Base-by-base conservation (phyloP, 2,888 invertebrate genomes). In the Elysia crispata region DNA sequence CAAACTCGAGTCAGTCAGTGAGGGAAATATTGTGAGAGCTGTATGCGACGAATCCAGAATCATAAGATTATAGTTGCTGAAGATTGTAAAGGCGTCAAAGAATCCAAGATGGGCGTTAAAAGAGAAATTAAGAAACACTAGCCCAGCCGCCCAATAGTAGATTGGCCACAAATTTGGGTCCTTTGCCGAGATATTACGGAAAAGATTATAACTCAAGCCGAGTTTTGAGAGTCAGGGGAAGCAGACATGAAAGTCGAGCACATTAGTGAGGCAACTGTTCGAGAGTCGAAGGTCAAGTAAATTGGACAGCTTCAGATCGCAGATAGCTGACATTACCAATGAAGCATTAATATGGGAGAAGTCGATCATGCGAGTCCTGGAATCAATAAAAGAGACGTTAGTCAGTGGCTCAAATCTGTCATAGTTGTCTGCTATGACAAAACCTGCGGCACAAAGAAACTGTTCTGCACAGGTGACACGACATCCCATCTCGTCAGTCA, bases 401-500 rank as follows among this genome's bases (percentile, higher is more conserved):
- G 60, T 20, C 5, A 60, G n/a, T 23, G 60, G 6, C 23, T 60
- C 15, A 23, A 6, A 23, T 23, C 60, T 60, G 60, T 20, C 6
- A 18, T 60, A 23, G 15, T 60, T 15, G 3, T 6, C 20, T 60
- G 60, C 60, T 23, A 23, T 15, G 20, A 78, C 78, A 64, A 50
- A 20, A 15, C 78, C 78, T 8, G 23, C 78, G 0, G 72, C 5
- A 49, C 78, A 78, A n/a, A 18, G 28, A 50, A 78, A 78, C 0
- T 72, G 72, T 1, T 64, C 13, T 5, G 20, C 18, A 23, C 78
- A 78, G 30, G 64, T 50, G 28, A 78, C 73, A 23, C 50, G 15
- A 23, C 78, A 78, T 25, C 64, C 64, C 11, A 78, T 62, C 30
- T 78, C 78, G 25, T 78, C 78, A 30, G 72, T 72, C 0, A 64